Evolutionary conservation across 2,113 vertebrate species (phyloP).

Genomic region (Callorhinus ursinus): DNA sequence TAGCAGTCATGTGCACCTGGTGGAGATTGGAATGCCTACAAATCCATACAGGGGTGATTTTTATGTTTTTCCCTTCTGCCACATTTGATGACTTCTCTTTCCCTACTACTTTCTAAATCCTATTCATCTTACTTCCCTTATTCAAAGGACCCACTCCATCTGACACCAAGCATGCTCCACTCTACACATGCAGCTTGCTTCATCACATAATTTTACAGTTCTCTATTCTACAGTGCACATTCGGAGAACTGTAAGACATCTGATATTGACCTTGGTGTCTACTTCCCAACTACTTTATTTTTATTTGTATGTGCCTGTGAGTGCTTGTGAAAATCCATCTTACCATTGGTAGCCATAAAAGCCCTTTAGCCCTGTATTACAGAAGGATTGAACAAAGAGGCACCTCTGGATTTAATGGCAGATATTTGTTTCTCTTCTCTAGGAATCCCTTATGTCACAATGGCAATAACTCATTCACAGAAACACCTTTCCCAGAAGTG

Average conservation of each 20-base stretch:
- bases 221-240: background rate
- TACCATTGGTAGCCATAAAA: background rate
- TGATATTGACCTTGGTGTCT: background rate
- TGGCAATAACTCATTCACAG: background rate
- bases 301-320: background rate
- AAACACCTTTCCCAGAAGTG: background rate
- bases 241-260: background rate
- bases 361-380: background rate
- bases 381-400: fast-evolving
- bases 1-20: background rate
- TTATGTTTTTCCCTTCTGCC: background rate
- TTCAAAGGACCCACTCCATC: background rate
- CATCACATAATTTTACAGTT: background rate
- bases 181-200: fast-evolving
- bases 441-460: slow-evolving; percentile 63
- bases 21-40: background rate
- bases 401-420: background rate
- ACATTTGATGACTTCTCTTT: background rate
- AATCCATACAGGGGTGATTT: background rate
- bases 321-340: background rate
- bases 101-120: background rate
- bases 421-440: slow-evolving; percentile 65
- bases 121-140: background rate
- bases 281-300: background rate
- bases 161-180: fast-evolving